These are phyloP conservation scores for Morbakka virulenta DNA, from an alignment of 30 jellyfish, hydroid and myxozoan genomes.

Conservation along the genomic window DNA sequence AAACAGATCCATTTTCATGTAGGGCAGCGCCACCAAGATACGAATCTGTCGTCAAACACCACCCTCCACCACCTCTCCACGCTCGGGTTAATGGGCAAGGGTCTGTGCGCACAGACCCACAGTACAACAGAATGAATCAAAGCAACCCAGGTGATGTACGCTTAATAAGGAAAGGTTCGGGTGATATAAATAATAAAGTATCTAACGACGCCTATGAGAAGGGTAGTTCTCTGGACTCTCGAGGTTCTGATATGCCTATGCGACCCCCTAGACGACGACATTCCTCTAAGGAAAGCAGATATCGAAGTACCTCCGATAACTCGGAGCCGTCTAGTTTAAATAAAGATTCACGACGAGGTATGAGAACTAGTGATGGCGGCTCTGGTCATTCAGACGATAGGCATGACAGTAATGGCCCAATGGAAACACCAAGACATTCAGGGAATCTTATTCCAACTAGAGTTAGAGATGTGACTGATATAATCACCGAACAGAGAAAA, in stretches of 20 bases:
- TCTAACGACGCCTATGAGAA: not conserved
- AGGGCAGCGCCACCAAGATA: not conserved
- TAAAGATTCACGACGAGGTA: not conserved
- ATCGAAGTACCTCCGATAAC: constrained; percentile 1
- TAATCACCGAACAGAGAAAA: constrained; percentile 54
- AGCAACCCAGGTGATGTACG: not conserved
- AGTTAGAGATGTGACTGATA: constrained; percentile 83
- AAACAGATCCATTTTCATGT: not conserved
- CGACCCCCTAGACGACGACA: not conserved
- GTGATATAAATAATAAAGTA: not conserved
- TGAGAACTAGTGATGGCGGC: not conserved
- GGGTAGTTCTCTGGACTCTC: not conserved
- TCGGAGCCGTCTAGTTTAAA: constrained; percentile 8
- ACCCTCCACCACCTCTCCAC: not conserved
- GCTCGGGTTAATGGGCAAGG: not conserved
- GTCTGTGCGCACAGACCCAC: not conserved
- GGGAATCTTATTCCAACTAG: constrained; percentile 78
- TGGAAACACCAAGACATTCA: constrained; percentile 21
- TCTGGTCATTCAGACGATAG: constrained; percentile 4
- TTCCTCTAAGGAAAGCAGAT: not conserved
- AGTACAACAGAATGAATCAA: not conserved
- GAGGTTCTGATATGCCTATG: not conserved
- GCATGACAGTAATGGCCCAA: constrained; percentile 3
- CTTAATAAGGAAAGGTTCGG: not conserved
- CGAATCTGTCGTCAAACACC: not conserved